Evolutionary conservation across 2,113 vertebrate species (phyloP).

Genomic region (Amia ocellicauda): DNA sequence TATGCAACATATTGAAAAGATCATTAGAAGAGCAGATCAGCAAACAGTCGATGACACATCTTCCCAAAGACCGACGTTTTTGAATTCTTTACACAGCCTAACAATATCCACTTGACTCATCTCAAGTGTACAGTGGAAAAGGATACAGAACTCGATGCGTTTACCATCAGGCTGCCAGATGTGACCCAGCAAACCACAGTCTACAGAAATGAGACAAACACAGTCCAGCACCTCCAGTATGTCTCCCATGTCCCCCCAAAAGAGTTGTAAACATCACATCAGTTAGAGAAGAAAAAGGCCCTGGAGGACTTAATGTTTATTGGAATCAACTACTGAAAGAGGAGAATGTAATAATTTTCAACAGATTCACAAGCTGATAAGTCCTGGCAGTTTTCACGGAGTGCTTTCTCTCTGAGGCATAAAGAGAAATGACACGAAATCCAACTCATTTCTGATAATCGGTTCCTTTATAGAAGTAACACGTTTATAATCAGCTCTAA

Average conservation of each 20-base stretch:
- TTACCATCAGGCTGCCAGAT: conserved; percentile 66
- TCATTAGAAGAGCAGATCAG: too few species aligned
- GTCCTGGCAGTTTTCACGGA: conserved; percentile 39
- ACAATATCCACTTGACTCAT: neutral
- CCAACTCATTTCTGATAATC: too few species aligned
- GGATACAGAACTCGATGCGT: conserved; percentile 27
- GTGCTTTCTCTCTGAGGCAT: conserved; percentile 37
- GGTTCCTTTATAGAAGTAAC: too few species aligned
- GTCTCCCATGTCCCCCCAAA: conserved; percentile 55
- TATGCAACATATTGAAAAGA: too few species aligned
- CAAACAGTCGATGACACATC: too few species aligned
- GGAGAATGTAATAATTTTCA: conserved; percentile 47
- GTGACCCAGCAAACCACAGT: conserved; percentile 60
- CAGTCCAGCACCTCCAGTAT: conserved; percentile 55
- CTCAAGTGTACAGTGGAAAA: neutral
- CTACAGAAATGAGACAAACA: conserved; percentile 58
- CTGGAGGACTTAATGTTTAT: conserved; percentile 41
- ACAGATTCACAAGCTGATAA: conserved; percentile 38
- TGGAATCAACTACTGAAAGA: conserved; percentile 47
- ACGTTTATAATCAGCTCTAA: too few species aligned
- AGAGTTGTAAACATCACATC: conserved; percentile 69
- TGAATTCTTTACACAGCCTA: too few species aligned
- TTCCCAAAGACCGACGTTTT: too few species aligned
- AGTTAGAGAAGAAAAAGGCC: conserved; percentile 50
- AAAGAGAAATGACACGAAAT: conserved; percentile 20